Evolutionary conservation across 2,888 invertebrate genomes (phyloP), one percentile per base, ranked within the genome.

Genomic region (Automeris io): DNA sequence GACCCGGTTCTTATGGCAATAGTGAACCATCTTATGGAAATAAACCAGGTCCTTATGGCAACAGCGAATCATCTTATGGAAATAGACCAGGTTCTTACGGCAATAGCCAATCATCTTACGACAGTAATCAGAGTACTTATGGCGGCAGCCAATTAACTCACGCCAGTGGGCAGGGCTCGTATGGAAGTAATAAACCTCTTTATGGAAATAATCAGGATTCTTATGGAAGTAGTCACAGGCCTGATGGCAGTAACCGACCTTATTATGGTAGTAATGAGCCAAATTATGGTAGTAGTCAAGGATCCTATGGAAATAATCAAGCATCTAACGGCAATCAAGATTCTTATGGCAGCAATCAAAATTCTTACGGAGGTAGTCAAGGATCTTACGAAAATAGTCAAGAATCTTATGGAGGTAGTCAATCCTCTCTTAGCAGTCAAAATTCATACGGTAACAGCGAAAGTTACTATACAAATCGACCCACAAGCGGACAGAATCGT

Each of bases 221-320:
- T 4, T 49, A 46, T 35, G 51, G 51, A 9, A 24, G 38, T 16
- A 46, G 45, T 18, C 38, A 32, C 33, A 43, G 46, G 4, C 40
- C 37, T 18, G 45, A 43, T 21, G 49, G 21, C 1, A 41, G 41
- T 2, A 41, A 39, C 18, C 40, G 40, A 9, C 40, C 16, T 13
- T 43, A 41, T 8, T 49, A 51, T 35, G 52, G 52, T 4, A 26
- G 39, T 16, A 43, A 39, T 1, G 42, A 46, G 23, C 47, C 47
- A 2, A 31, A n/a, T 8, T 33, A 43, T 39, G 43, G 41, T 32
- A 35, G 42, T 12, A 29, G 24, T 9, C 31, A 18, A 11, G 40
- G 22, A 6, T 34, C 39, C 9, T 42, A 45, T 25, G 38, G 33
- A 8, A 35, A 13, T 13, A 35, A 41, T 26, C 43, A 43, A 2